phyloP scores from a whole-genome alignment of 2,113 vertebrate genomes.

The Indicator maculatus region DNA sequence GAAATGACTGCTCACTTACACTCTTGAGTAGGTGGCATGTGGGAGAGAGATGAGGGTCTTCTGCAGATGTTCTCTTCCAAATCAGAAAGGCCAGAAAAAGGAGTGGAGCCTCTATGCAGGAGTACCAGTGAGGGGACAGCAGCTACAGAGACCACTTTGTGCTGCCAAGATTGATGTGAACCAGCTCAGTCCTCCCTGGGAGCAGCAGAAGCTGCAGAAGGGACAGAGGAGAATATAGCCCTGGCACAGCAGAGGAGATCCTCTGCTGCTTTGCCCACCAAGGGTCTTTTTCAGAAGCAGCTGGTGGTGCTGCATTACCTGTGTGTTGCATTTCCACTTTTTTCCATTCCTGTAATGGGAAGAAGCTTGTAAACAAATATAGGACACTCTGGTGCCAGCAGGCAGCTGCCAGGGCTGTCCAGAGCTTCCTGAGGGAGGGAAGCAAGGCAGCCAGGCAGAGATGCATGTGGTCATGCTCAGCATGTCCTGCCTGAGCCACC shows the following conservation, averaged over 20 bases:
- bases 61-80: neutral
- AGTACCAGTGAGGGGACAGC: too few species aligned
- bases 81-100: neutral
- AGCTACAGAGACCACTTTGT: neutral
- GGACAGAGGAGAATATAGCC: rapidly evolving
- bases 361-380: neutral
- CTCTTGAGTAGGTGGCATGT: neutral
- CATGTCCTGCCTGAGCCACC: neutral
- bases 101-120: neutral
- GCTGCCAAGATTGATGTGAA: rapidly evolving
- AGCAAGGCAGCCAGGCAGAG: neutral
- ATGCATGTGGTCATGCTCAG: neutral
- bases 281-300: neutral
- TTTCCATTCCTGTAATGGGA: neutral
- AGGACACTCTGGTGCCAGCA: neutral
- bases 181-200: neutral
- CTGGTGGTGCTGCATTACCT: neutral
- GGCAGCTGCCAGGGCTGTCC: rapidly evolving
- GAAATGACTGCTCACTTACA: neutral
- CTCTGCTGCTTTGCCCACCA: neutral
- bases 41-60: neutral
- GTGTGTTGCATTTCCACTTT: neutral
- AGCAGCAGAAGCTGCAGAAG: neutral
- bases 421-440: neutral
- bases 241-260: rapidly evolving